Conservation (phyloP, 2,113 vertebrate species). For the Heteronetta atricapilla region DNA sequence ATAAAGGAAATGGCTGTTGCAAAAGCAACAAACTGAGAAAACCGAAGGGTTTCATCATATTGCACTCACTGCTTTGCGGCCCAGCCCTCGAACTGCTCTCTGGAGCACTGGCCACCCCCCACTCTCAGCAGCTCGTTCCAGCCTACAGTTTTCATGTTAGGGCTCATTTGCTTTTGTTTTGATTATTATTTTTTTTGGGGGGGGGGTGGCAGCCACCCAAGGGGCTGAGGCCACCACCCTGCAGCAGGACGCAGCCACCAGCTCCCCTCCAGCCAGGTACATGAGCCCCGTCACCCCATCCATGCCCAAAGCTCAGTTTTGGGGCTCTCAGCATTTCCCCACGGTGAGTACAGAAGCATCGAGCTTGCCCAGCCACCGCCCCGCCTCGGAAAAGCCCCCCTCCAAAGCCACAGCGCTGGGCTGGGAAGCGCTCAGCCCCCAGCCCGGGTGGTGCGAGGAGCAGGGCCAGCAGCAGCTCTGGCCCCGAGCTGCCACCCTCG, state of each 20-base stretch:
- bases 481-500: no score
- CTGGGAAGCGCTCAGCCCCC: not conserved
- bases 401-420: not conserved
- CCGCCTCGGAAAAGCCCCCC: not conserved
- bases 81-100: fast-evolving
- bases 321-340: no score
- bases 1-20: not conserved
- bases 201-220: no score
- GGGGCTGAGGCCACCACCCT: not conserved
- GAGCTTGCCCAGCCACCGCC: not conserved
- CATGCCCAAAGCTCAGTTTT: not conserved
- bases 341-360: no score
- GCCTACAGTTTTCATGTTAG: no score
- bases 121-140: fast-evolving
- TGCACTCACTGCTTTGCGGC: not conserved
- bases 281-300: no score
- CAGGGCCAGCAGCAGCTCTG: not conserved
- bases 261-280: fast-evolving
- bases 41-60: not conserved
- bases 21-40: not conserved
- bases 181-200: no score
- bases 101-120: fast-evolving
- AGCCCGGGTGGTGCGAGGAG: not conserved
- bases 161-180: no score
- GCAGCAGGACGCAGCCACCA: not conserved